Conservation (phyloP, 2,797 vertebrate species). For the Vireo griseus region DNA sequence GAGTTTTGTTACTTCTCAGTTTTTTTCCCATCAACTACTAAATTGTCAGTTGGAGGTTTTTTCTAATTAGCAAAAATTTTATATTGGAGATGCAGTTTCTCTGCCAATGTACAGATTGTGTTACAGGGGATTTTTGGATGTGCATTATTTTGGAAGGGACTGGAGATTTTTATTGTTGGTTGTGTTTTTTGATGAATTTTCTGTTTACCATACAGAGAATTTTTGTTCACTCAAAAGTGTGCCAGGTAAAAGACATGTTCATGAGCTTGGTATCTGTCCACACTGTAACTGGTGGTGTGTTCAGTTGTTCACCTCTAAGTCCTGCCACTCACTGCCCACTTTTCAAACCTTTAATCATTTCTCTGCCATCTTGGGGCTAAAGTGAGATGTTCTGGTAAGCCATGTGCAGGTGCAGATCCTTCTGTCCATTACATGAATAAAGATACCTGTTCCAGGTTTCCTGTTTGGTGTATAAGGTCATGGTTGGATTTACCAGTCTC, state of each 20-base stretch:
- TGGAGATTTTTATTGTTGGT: not conserved
- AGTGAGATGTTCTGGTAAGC: not conserved
- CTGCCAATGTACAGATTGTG: not conserved
- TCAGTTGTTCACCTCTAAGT: not conserved
- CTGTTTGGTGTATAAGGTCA: not conserved
- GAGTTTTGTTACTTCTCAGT: not conserved
- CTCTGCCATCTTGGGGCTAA: not conserved
- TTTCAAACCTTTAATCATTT: not conserved
- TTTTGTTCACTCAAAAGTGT: not conserved
- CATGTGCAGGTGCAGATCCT: not conserved
- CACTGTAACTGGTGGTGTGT: not conserved
- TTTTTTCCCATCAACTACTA: not conserved
- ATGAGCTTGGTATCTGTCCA: not conserved
- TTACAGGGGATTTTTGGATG: accelerated
- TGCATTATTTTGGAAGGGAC: not conserved
- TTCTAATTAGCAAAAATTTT: not conserved
- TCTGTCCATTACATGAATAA: not conserved
- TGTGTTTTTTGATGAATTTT: not conserved
- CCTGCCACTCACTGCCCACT: not conserved
- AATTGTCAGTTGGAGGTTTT: not conserved
- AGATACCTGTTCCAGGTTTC: not conserved
- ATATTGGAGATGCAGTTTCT: not conserved
- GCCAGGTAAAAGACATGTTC: not conserved
- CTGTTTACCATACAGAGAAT: not conserved
- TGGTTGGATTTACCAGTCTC: not conserved